Evolutionary conservation across 2,797 vertebrate species (phyloP).

Genomic region (Choloepus didactylus): DNA sequence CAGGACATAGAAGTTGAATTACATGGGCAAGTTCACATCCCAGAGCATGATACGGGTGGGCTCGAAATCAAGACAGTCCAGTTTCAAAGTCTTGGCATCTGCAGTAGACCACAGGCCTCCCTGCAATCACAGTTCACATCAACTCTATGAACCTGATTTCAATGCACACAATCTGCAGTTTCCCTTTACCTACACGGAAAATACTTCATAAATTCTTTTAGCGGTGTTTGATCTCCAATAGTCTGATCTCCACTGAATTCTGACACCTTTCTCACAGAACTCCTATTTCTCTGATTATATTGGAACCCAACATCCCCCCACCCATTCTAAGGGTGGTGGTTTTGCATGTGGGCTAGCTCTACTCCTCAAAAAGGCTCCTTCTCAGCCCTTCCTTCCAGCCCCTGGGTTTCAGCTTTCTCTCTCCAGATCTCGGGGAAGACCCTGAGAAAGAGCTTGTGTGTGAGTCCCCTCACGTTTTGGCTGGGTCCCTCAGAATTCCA

Average conservation of each 20-base stretch:
- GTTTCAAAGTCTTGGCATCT: no score
- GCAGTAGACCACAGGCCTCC: rapidly evolving
- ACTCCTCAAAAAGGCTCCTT: neutral
- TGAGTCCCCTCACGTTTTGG: neutral
- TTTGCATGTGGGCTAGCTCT: neutral
- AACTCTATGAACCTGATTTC: neutral
- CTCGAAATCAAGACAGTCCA: neutral
- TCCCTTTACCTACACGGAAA: neutral
- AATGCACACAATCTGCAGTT: neutral
- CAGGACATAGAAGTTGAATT: neutral
- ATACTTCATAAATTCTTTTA: neutral
- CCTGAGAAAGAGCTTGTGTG: neutral
- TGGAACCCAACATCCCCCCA: neutral
- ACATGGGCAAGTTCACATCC: neutral
- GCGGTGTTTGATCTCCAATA: neutral
- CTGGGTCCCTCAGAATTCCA: neutral
- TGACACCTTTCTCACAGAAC: neutral
- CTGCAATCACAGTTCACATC: neutral
- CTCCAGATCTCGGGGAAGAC: neutral
- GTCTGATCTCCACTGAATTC: neutral
- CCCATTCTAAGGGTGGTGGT: neutral
- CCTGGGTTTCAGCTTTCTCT: neutral
- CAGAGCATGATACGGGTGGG: neutral
- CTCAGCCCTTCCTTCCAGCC: neutral
- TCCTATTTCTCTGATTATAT: neutral